These are phyloP conservation scores for Xerus rutilus DNA, from an alignment of 2,797 vertebrate genomes.

Conservation along the genomic window DNA sequence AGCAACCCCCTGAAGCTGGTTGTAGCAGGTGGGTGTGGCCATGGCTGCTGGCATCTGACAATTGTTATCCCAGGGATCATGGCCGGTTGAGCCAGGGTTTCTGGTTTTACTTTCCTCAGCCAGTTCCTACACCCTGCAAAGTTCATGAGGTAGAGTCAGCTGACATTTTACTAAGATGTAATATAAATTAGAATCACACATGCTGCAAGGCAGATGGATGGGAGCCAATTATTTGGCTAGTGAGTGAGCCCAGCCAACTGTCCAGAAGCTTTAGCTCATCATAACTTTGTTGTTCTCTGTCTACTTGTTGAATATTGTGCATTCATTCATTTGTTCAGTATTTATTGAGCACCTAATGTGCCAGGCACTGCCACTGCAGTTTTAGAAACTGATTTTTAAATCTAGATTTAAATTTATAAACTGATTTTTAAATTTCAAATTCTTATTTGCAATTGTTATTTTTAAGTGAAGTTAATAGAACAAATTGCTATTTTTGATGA, in stretches of 20 bases:
- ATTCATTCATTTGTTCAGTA: conserved; percentile 48
- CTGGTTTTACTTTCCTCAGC: conserved; percentile 51
- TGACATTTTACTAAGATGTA: conserved; percentile 58
- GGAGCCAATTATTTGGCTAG: conserved; percentile 42
- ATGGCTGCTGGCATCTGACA: conserved; percentile 73
- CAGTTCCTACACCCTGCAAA: conserved; percentile 41
- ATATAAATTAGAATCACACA: conserved; percentile 56
- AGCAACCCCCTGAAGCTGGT: conserved; percentile 78
- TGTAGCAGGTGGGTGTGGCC: conserved; percentile 80
- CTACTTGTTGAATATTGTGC: conserved; percentile 50
- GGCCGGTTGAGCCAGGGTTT: conserved; percentile 61
- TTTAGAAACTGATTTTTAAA: conserved; percentile 41
- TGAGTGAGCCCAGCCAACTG: not conserved
- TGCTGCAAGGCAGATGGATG: conserved; percentile 27
- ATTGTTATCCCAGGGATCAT: conserved; percentile 72
- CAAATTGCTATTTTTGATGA: not conserved
- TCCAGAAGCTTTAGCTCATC: conserved; percentile 49
- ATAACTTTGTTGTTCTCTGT: conserved; percentile 52
- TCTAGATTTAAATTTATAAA: not conserved
- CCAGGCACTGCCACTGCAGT: conserved; percentile 75
- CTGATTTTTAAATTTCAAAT: too few relatives aligned
- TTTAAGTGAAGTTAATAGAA: conserved; percentile 53
- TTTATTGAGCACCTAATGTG: conserved; percentile 78
- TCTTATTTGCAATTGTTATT: conserved; percentile 47
- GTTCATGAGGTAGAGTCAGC: conserved; percentile 42